phyloP scores from a whole-genome alignment of 2,888 invertebrate species.

The Coecobrya sp. region DNA sequence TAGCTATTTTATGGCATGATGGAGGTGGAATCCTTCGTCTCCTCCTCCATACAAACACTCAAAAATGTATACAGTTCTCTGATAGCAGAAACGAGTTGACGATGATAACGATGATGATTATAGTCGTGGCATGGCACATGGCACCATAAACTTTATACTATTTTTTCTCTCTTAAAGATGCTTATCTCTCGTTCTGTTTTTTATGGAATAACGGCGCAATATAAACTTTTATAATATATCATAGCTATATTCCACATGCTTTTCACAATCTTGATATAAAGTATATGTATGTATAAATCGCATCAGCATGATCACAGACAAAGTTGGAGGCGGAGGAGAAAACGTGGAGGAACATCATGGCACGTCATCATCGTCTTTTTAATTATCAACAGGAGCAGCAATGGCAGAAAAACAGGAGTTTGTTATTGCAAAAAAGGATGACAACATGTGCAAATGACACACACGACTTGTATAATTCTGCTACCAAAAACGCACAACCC shows the following conservation, averaged over 20 bases:
- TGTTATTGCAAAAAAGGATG: conserved; percentile 48
- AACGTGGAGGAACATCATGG: conserved; percentile 43
- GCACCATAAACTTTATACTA: conserved; percentile 46
- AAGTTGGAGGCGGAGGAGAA: background rate
- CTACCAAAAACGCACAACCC: background rate
- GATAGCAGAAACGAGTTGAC: background rate
- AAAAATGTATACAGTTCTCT: background rate
- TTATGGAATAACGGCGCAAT: background rate
- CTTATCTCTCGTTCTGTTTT: conserved; percentile 45
- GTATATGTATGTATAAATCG: conserved; percentile 6
- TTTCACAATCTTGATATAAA: background rate
- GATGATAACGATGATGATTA: background rate
- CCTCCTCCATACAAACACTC: background rate
- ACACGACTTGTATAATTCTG: conserved; percentile 3
- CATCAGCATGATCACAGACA: background rate
- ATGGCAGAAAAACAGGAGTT: background rate
- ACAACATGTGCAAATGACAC: conserved; percentile 63
- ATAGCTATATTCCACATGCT: background rate
- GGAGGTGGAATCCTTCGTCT: background rate
- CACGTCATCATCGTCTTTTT: conserved; percentile 74
- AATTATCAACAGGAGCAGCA: conserved; percentile 57
- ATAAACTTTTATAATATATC: background rate
- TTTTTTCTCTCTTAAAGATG: conserved; percentile 31
- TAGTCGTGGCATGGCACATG: conserved; percentile 46
- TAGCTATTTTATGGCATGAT: conserved; percentile 17